phyloP scores from a whole-genome alignment of 2,113 vertebrate species.

The Tragelaphus imberbis region DNA sequence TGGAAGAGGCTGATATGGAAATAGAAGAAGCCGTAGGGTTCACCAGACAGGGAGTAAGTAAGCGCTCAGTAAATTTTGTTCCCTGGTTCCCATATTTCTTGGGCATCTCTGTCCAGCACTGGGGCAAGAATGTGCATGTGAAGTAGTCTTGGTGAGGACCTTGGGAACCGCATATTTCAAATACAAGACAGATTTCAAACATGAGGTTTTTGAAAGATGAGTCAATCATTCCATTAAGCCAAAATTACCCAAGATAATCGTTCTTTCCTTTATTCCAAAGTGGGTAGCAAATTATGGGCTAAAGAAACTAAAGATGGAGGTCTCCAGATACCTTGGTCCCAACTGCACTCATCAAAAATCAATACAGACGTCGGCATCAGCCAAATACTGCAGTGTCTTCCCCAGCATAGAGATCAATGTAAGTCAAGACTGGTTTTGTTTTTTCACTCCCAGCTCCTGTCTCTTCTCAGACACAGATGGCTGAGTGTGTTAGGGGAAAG shows the following conservation, averaged over 20 bases:
- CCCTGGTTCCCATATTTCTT: background rate
- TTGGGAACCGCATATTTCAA: background rate
- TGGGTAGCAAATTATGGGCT: constrained; percentile 84
- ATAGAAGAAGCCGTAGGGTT: background rate
- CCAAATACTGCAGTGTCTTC: constrained; percentile 80
- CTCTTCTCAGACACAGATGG: background rate
- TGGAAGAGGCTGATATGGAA: background rate
- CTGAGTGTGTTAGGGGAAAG: background rate
- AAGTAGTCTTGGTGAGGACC: background rate
- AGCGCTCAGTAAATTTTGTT: background rate
- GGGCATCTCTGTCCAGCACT: background rate
- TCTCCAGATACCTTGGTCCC: constrained; percentile 79
- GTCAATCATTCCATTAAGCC: background rate
- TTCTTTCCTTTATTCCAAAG: constrained; percentile 72
- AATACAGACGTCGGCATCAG: constrained; percentile 67
- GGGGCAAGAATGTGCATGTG: background rate
- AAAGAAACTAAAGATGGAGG: constrained; percentile 82
- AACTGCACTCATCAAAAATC: constrained; percentile 77
- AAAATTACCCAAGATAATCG: background rate
- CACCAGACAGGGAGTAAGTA: background rate
- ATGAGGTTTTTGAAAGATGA: background rate
- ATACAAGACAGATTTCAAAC: background rate
- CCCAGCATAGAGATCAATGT: constrained; percentile 84
- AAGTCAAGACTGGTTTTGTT: constrained; percentile 23
- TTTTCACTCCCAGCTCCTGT: no score